These are phyloP conservation scores for Leucophenga maculata DNA, from an alignment of 2,888 invertebrate species.

Conservation along the genomic window DNA sequence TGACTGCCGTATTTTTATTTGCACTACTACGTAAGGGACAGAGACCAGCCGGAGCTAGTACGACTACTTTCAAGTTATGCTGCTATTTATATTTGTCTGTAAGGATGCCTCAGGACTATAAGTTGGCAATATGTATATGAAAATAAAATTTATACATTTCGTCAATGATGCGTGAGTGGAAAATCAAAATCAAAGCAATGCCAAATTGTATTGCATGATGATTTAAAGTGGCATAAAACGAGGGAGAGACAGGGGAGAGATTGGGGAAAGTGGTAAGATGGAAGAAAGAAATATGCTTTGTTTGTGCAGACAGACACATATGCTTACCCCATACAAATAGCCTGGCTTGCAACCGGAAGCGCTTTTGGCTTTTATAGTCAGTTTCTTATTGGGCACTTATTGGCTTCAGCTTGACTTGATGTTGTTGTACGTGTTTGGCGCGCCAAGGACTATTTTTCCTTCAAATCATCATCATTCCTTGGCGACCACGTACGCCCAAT, in stretches of 20 bases:
- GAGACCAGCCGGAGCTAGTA: no score
- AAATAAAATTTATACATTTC: constrained; percentile 41
- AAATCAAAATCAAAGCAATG: constrained; percentile 46
- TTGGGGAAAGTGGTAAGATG: no score
- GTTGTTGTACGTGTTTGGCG: not conserved
- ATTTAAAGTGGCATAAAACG: constrained; percentile 12
- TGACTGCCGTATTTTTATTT: constrained; percentile 40
- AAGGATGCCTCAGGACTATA: not conserved
- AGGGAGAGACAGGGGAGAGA: not conserved
- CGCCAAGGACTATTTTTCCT: not conserved
- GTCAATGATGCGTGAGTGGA: constrained; percentile 53
- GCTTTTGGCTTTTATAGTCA: not conserved
- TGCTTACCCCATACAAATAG: not conserved
- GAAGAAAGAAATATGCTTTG: not conserved
- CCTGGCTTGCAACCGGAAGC: not conserved
- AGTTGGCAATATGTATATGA: constrained; percentile 24
- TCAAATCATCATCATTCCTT: not conserved
- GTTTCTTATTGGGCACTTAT: not conserved
- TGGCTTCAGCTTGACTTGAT: not conserved
- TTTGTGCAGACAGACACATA: not conserved
- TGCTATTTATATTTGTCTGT: not conserved
- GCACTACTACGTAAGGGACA: not conserved
- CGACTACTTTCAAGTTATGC: not conserved
- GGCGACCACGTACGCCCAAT: constrained; percentile 7
- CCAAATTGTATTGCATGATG: constrained; percentile 36